Percentiles rank a stretch among this genome's conserved stretches.
phyloP scores from a whole-genome alignment of 2,888 invertebrate genomes.

The Tromatobia lineatoria region DNA sequence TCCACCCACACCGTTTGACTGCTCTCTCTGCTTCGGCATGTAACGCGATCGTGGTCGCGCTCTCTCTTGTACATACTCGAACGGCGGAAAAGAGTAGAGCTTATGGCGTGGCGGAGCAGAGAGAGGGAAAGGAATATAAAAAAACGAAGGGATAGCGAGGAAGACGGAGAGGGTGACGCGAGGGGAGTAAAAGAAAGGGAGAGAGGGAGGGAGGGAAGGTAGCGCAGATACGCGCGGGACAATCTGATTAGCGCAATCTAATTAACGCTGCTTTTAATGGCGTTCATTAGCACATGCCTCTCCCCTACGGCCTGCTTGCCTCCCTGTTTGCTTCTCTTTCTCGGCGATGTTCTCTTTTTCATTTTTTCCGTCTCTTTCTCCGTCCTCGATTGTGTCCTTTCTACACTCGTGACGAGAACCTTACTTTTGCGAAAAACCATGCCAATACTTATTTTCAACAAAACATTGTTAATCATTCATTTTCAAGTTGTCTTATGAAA shows the following conservation, averaged over 20 bases:
- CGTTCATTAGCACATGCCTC: slow-evolving; percentile 85
- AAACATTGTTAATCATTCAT: no score
- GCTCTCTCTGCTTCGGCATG: slow-evolving; percentile 51
- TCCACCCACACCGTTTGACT: slow-evolving; percentile 56
- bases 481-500: no score
- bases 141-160: slow-evolving; percentile 60
- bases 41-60: slow-evolving; percentile 62
- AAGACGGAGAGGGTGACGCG: slow-evolving; percentile 54
- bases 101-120: slow-evolving; percentile 4
- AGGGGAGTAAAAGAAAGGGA: slow-evolving; percentile 48
- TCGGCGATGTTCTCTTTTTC: slow-evolving; percentile 61
- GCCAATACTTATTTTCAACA: background rate
- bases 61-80: slow-evolving; percentile 46
- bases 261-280: slow-evolving; percentile 86
- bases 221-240: slow-evolving; percentile 82
- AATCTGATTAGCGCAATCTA: slow-evolving; percentile 85
- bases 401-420: background rate
- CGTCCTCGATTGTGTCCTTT: slow-evolving; percentile 23
- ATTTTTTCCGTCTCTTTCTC: slow-evolving; percentile 43
- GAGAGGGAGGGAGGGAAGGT: slow-evolving; percentile 52
- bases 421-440: background rate
- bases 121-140: slow-evolving; percentile 37
- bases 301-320: slow-evolving; percentile 72
- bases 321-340: slow-evolving; percentile 67
- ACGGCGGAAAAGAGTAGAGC: slow-evolving; percentile 66